Percentiles rank a stretch among this genome's conserved stretches.
phyloP scores from a whole-genome alignment of 2,888 invertebrate genomes.

The Laspeyria flexula region DNA sequence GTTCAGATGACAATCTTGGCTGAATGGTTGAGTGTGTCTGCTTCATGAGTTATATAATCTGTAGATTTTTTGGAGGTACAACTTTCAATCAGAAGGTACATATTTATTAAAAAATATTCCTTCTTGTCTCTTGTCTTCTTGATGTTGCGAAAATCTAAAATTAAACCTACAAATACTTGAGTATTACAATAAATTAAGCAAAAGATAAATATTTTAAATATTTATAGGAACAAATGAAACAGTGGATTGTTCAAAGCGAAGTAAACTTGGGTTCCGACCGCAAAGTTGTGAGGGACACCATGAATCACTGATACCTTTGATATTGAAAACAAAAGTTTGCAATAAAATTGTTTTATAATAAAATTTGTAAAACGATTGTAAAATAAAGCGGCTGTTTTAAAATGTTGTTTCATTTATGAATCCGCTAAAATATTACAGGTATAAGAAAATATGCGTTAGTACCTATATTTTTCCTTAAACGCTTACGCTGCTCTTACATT shows the following conservation, averaged over 20 bases:
- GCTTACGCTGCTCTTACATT: no score
- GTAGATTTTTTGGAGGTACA: neutral
- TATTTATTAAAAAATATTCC: no score
- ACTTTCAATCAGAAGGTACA: no score
- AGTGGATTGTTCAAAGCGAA: constrained; percentile 35
- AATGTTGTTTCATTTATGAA: neutral
- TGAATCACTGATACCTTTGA: constrained; percentile 23
- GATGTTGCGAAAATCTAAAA: neutral
- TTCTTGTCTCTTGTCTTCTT: no score
- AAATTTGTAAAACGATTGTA: neutral
- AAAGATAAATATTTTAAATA: constrained; percentile 10
- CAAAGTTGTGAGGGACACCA: constrained; percentile 27
- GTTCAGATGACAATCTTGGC: neutral
- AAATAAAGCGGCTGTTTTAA: neutral
- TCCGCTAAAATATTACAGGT: no score
- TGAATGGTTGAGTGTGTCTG: neutral
- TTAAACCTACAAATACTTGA: neutral
- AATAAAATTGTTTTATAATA: constrained; percentile 4
- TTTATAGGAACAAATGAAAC: constrained; percentile 23
- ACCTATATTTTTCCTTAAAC: no score
- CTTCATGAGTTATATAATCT: neutral
- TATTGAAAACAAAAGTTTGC: constrained; percentile 13
- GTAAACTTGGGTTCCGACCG: constrained; percentile 33
- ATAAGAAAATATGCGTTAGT: no score
- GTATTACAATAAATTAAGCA: neutral